These are phyloP conservation scores for Drosophila guanche DNA, from an alignment of 1,140 invertebrate species.

Conservation along the genomic window DNA sequence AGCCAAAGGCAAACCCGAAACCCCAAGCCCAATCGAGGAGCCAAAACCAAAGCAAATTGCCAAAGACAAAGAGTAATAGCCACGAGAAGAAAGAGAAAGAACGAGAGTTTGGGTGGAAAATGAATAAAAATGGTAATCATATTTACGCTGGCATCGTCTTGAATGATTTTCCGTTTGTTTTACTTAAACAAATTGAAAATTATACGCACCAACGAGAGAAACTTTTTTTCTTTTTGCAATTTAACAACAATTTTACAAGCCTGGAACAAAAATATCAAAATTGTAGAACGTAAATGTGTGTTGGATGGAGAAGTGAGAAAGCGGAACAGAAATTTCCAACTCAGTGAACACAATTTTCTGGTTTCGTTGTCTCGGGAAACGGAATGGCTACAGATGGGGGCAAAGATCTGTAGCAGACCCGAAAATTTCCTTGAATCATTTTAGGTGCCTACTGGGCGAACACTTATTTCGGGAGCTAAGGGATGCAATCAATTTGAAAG, in stretches of 20 bases:
- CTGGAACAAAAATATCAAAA: slow-evolving; percentile 9
- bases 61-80: slow-evolving; percentile 32
- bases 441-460: slow-evolving; percentile 47
- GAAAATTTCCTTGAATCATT: slow-evolving; percentile 61
- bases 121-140: slow-evolving; percentile 75
- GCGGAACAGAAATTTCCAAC: slow-evolving; percentile 62
- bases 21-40: slow-evolving; percentile 38
- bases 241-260: slow-evolving; percentile 66
- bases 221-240: slow-evolving; percentile 58
- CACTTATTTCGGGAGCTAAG: slow-evolving; percentile 48
- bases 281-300: not conserved
- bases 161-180: slow-evolving; percentile 74
- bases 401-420: slow-evolving; percentile 8
- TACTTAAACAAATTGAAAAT: slow-evolving; percentile 81
- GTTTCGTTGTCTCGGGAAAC: slow-evolving; percentile 61
- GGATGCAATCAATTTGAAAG: slow-evolving; percentile 48
- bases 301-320: not conserved
- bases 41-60: slow-evolving; percentile 67
- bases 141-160: slow-evolving; percentile 65
- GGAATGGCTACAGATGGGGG: slow-evolving; percentile 15
- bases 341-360: slow-evolving; percentile 81
- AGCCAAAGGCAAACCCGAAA: slow-evolving; percentile 25
- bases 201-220: slow-evolving; percentile 55
- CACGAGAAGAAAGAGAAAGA: slow-evolving; percentile 11
- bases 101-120: slow-evolving; percentile 39